Evolutionary conservation across 2,797 vertebrate species (phyloP).

Genomic region (Sebastes vulpes): DNA sequence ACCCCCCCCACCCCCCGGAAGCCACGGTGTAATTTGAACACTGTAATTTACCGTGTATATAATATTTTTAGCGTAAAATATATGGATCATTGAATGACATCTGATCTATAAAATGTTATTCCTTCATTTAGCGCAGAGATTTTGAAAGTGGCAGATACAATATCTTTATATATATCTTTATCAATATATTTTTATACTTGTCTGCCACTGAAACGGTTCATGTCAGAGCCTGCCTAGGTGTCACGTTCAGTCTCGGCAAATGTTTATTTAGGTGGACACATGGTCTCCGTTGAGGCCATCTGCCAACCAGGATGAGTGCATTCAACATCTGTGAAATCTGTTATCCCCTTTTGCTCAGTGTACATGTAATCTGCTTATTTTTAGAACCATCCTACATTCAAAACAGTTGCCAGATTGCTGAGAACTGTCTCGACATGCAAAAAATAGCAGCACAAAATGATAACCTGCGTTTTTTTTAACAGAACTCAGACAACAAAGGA

Average conservation of each 20-base stretch:
- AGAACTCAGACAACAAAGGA: slow-evolving; percentile 92
- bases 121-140: too few species aligned
- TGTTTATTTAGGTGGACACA: neutral
- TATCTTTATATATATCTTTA: too few species aligned
- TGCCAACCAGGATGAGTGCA: neutral
- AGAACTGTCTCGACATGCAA: neutral
- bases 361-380: neutral
- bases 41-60: too few species aligned
- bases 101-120: too few species aligned
- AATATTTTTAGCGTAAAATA: too few species aligned
- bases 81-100: accelerated
- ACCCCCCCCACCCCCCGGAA: too few species aligned
- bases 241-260: neutral
- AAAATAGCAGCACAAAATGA: neutral
- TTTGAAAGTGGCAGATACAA: too few species aligned
- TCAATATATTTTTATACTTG: too few species aligned
- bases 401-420: neutral
- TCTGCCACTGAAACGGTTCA: too few species aligned
- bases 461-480: slow-evolving; percentile 28
- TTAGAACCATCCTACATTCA: neutral
- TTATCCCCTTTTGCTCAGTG: neutral
- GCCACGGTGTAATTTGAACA: too few species aligned
- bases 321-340: neutral
- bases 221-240: too few species aligned
- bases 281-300: neutral